Evolutionary conservation across 2,797 vertebrate species (phyloP).

Genomic region (Pantherophis vulpinus): DNA sequence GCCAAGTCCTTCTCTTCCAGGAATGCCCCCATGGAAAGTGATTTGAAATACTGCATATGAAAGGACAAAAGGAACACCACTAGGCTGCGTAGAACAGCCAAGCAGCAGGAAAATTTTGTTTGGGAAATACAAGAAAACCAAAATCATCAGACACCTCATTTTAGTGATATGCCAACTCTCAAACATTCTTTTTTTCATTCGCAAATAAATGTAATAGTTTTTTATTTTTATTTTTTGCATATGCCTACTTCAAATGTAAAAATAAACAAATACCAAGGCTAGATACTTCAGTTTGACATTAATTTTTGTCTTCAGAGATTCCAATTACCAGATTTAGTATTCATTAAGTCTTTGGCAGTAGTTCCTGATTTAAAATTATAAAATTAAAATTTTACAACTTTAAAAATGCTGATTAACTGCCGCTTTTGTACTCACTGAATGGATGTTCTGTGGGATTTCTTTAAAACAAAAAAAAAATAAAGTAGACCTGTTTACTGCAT

Average conservation of each 20-base stretch:
- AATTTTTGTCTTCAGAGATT: neutral
- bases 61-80: neutral
- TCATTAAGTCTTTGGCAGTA: neutral
- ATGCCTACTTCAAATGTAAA: neutral
- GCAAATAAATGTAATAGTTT: neutral
- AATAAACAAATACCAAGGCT: neutral
- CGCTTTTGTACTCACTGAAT: neutral
- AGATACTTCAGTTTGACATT: neutral
- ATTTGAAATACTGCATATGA: neutral
- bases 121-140: neutral
- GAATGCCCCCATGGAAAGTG: neutral
- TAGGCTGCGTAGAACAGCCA: neutral
- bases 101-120: neutral
- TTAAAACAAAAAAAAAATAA: too few species aligned
- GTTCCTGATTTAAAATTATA: neutral
- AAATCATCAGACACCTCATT: neutral
- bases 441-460: neutral
- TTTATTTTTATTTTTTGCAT: too few species aligned
- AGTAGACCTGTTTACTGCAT: too few species aligned
- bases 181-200: neutral
- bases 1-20: neutral
- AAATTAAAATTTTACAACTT: neutral
- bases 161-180: neutral
- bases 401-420: neutral
- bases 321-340: neutral